These are phyloP conservation scores for Hipposideros armiger DNA, from an alignment of 2,113 vertebrate genomes.

Conservation along the genomic window DNA sequence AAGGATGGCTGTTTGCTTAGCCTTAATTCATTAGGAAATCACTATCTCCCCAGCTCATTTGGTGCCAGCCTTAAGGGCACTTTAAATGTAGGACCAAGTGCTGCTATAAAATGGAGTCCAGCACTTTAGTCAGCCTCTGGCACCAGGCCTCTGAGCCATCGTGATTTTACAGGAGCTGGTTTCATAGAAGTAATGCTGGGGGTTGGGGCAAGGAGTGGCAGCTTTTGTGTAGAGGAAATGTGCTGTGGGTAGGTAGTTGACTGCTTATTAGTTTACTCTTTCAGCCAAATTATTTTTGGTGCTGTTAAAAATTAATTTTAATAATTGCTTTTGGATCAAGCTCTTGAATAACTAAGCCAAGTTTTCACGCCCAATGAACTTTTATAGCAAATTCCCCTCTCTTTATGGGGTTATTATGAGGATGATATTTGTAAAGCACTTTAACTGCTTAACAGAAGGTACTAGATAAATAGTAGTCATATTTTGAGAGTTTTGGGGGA, in stretches of 20 bases:
- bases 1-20: not conserved
- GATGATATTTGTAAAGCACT: conserved; percentile 74
- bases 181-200: conserved; percentile 34
- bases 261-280: conserved; percentile 71
- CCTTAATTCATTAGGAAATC: conserved; percentile 15
- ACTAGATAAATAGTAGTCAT: conserved; percentile 19
- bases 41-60: not conserved
- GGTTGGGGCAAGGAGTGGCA: not conserved
- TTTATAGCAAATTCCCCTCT: conserved; percentile 72
- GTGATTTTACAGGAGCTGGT: not conserved
- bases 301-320: conserved; percentile 84
- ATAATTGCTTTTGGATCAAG: conserved; percentile 79
- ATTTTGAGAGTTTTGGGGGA: conserved; percentile 59
- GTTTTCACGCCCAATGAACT: conserved; percentile 73
- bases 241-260: conserved; percentile 48
- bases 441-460: conserved; percentile 4
- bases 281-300: conserved; percentile 75
- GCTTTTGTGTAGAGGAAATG: conserved; percentile 53
- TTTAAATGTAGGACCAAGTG: not conserved
- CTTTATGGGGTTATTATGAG: conserved; percentile 72
- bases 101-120: not conserved
- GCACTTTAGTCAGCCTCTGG: not conserved
- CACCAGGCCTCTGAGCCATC: not conserved
- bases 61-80: not conserved
- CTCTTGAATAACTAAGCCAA: conserved; percentile 64